A percentile compares a stretch with the other conserved stretches of the same genome.
These are phyloP conservation scores for Globia sparganii DNA, from an alignment of 2,888 invertebrate species.

Conservation along the genomic window DNA sequence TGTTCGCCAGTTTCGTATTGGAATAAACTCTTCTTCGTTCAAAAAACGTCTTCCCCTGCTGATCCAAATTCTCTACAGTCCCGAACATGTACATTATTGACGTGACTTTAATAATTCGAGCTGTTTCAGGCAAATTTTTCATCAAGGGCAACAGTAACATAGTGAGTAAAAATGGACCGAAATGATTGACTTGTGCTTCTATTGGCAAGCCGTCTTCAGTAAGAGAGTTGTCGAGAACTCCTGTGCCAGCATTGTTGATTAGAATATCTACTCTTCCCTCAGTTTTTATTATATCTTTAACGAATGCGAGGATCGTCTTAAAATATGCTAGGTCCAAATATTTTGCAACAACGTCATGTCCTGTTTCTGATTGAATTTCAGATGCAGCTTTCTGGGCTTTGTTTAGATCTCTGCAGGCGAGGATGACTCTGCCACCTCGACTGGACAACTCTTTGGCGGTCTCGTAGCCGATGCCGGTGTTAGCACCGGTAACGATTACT, in stretches of 20 bases:
- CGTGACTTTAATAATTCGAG: conserved; percentile 94
- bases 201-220: conserved; percentile 95
- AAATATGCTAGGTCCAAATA: conserved; percentile 93
- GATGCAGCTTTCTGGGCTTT: conserved; percentile 83
- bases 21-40: conserved; percentile 88
- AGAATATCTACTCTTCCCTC: conserved; percentile 93
- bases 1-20: conserved; percentile 94
- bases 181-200: conserved; percentile 97
- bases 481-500: conserved; percentile 80
- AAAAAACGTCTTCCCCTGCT: conserved; percentile 88
- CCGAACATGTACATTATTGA: conserved; percentile 93
- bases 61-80: conserved; percentile 92
- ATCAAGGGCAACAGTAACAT: conserved; percentile 94
- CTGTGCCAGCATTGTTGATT: conserved; percentile 96
- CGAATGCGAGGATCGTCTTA: conserved; percentile 94
- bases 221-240: conserved; percentile 91
- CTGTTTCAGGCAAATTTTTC: conserved; percentile 91
- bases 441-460: conserved; percentile 81
- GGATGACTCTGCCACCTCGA: conserved; percentile 88
- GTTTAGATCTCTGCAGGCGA: conserved; percentile 86
- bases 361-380: conserved; percentile 91
- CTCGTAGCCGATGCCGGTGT: conserved; percentile 79
- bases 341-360: conserved; percentile 92
- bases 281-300: conserved; percentile 92
- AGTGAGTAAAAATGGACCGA: conserved; percentile 96